Conservation (phyloP, 1,140 invertebrate genomes). For the Ceratina japonica region DNA sequence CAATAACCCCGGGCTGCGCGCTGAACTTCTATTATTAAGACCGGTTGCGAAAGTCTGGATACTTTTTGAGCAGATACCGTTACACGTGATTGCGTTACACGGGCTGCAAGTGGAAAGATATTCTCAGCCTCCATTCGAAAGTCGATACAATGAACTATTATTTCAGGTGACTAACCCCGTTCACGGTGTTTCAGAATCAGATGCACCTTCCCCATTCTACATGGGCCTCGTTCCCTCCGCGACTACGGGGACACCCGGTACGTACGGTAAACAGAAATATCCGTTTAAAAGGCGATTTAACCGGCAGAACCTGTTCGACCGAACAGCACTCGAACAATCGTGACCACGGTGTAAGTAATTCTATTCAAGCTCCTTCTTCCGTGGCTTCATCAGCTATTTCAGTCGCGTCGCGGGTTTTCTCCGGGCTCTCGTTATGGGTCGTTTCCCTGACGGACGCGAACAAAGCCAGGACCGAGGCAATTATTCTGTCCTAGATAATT, state of each 20-base stretch:
- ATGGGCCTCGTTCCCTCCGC: too few relatives aligned
- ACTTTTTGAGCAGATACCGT: constrained; percentile 15
- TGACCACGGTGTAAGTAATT: not conserved
- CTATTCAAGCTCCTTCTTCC: constrained; percentile 6
- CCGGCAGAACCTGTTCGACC: not conserved
- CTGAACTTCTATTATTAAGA: not conserved
- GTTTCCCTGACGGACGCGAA: constrained; percentile 12
- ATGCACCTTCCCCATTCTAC: too few relatives aligned
- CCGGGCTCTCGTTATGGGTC: constrained; percentile 12
- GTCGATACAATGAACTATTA: not conserved
- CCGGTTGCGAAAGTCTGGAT: constrained; percentile 14
- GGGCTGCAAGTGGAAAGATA: not conserved
- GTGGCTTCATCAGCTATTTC: constrained; percentile 4
- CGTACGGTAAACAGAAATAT: not conserved
- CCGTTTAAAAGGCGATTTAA: not conserved
- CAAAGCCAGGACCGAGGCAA: constrained; percentile 41
- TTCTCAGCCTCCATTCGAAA: not conserved
- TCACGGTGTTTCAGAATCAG: not conserved
- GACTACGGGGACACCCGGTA: not conserved
- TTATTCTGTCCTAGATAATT: constrained; percentile 48
- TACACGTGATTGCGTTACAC: constrained; percentile 6
- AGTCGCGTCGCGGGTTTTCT: constrained; percentile 7
- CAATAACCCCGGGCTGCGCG: not conserved
- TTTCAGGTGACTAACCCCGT: not conserved
- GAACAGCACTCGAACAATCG: not conserved